A percentile compares a stretch with the other conserved stretches of the same genome.
phyloP scores from a whole-genome alignment of 2,797 vertebrate genomes.

The Coregonus suidteri region DNA sequence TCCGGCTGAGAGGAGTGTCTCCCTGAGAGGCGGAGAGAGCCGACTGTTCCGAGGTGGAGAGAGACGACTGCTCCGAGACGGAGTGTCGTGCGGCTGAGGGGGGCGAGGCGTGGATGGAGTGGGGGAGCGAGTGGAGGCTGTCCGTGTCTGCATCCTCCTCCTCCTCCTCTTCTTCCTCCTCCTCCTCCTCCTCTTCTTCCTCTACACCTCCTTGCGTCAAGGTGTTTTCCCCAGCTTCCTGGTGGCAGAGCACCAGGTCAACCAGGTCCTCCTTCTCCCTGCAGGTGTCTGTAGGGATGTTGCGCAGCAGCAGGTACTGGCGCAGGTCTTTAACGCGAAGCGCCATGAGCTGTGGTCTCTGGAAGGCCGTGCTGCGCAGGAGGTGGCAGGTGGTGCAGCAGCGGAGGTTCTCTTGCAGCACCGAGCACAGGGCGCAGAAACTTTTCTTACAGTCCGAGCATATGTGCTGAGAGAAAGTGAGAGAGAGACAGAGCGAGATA shows the following conservation, averaged over 20 bases:
- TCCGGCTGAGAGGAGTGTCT: constrained; percentile 79
- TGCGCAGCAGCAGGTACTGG: constrained; percentile 91
- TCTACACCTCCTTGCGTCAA: constrained; percentile 49
- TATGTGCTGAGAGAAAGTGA: constrained; percentile 78
- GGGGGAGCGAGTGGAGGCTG: constrained; percentile 77
- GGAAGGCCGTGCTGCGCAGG: constrained; percentile 90
- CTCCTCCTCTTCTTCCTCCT: constrained; percentile 35
- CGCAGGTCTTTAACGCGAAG: constrained; percentile 93
- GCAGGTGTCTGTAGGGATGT: constrained; percentile 93
- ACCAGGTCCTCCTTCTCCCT: constrained; percentile 97
- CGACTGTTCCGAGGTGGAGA: constrained; percentile 58
- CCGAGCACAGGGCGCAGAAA: constrained; percentile 92
- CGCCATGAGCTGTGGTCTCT: constrained; percentile 90
- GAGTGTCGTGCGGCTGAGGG: constrained; percentile 73
- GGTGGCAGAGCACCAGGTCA: constrained; percentile 92
- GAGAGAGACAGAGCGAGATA: neutral
- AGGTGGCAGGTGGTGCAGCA: constrained; percentile 92
- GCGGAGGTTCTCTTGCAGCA: constrained; percentile 88
- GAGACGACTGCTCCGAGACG: constrained; percentile 63
- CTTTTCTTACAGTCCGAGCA: constrained; percentile 97
- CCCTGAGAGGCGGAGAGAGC: constrained; percentile 82
- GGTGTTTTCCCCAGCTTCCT: constrained; percentile 39
- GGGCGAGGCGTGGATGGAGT: constrained; percentile 78
- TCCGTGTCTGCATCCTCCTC: constrained; percentile 75
- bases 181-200: neutral